phyloP scores from a whole-genome alignment of 1,140 invertebrate genomes.

The Nomia melanderi region DNA sequence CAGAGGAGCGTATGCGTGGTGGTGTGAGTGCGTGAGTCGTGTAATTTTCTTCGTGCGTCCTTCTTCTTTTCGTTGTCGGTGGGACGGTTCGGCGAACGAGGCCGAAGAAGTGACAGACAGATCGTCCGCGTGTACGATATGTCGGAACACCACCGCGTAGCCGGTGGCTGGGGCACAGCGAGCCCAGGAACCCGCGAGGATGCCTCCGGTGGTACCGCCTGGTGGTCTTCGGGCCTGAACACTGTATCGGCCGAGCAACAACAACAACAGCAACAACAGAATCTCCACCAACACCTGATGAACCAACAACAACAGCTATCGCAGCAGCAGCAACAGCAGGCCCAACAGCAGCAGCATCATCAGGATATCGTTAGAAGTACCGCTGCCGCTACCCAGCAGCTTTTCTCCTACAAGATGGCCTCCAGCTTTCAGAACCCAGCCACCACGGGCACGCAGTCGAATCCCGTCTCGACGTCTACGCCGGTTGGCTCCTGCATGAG shows the following conservation, averaged over 20 bases:
- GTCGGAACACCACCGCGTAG: slow-evolving; percentile 80
- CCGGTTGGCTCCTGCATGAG: slow-evolving; percentile 79
- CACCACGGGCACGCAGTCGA: slow-evolving; percentile 80
- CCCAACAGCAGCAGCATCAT: slow-evolving; percentile 79
- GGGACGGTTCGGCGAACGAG: slow-evolving; percentile 57
- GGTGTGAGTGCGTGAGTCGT: slow-evolving; percentile 56
- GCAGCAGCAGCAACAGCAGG: slow-evolving; percentile 68
- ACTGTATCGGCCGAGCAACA: slow-evolving; percentile 69
- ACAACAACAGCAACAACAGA: slow-evolving; percentile 71
- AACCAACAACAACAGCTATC: slow-evolving; percentile 77
- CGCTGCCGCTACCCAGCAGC: slow-evolving; percentile 86
- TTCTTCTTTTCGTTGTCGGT: slow-evolving; percentile 58
- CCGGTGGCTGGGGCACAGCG: slow-evolving; percentile 79
- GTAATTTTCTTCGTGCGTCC: slow-evolving; percentile 57
- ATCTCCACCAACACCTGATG: slow-evolving; percentile 78
- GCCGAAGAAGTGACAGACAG: slow-evolving; percentile 60
- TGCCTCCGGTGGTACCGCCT: slow-evolving; percentile 80
- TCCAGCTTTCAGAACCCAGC: slow-evolving; percentile 88
- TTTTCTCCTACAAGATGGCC: slow-evolving; percentile 92
- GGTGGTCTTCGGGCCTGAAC: slow-evolving; percentile 77
- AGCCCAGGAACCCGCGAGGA: slow-evolving; percentile 81
- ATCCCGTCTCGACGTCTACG: slow-evolving; percentile 79
- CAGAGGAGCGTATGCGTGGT: slow-evolving; percentile 48
- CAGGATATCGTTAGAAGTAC: slow-evolving; percentile 81
- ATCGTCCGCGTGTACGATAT: slow-evolving; percentile 70